phyloP scores from a whole-genome alignment of 2,888 invertebrate genomes.

The Cheilosia soror region DNA sequence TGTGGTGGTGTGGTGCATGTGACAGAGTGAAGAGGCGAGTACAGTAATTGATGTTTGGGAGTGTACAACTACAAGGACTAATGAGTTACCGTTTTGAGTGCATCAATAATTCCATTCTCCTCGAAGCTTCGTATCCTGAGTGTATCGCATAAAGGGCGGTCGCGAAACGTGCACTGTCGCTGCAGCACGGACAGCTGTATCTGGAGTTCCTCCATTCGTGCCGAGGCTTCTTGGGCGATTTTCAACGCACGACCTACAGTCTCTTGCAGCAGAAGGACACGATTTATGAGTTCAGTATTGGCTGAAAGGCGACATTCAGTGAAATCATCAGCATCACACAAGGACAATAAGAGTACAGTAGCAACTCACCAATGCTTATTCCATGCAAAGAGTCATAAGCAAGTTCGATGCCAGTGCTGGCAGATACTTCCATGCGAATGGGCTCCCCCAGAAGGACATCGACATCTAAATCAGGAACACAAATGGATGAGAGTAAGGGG shows the following conservation, averaged over 20 bases:
- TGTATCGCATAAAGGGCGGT: conserved; percentile 90
- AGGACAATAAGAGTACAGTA: conserved; percentile 25
- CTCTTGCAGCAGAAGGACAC: conserved; percentile 83
- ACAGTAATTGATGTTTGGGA: conserved; percentile 27
- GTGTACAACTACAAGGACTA: conserved; percentile 18
- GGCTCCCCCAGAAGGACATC: conserved; percentile 90
- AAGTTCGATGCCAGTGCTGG: conserved; percentile 90
- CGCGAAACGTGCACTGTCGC: conserved; percentile 88
- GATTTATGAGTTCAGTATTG: conserved; percentile 83
- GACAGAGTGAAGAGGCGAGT: background rate
- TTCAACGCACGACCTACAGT: conserved; percentile 82
- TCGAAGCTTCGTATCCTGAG: conserved; percentile 89
- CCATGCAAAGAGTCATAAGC: conserved; percentile 89
- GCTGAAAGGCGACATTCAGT: conserved; percentile 76
- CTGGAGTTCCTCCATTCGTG: conserved; percentile 83
- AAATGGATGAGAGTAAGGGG: background rate
- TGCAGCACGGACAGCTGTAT: conserved; percentile 83
- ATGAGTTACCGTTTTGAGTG: conserved; percentile 82
- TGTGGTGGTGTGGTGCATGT: conserved; percentile 1
- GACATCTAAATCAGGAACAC: conserved; percentile 84
- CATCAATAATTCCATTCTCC: conserved; percentile 83
- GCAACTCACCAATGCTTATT: conserved; percentile 87
- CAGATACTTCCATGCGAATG: conserved; percentile 89
- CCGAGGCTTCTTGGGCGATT: conserved; percentile 83
- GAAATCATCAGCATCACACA: conserved; percentile 5